Evolutionary conservation across 2,113 vertebrate species (phyloP).

Genomic region (Tachycineta bicolor): DNA sequence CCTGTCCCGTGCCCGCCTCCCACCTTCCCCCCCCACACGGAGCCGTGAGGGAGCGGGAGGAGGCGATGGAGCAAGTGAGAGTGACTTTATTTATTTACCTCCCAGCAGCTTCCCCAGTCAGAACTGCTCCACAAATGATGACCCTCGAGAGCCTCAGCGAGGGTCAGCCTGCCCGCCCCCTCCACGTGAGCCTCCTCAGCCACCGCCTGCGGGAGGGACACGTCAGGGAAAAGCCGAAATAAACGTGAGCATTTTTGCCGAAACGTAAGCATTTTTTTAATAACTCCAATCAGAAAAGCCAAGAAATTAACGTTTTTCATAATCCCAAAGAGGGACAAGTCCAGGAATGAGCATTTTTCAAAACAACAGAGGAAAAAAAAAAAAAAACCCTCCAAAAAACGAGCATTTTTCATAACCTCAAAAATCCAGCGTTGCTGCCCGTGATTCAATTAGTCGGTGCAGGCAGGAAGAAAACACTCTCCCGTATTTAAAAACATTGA

Average conservation of each 20-base stretch:
- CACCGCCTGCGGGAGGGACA: neutral
- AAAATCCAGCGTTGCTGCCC: neutral
- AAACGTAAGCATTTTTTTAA: neutral
- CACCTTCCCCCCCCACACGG: accelerated
- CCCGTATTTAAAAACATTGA: neutral
- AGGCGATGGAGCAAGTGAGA: neutral
- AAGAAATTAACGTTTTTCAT: neutral
- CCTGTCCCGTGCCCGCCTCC: neutral
- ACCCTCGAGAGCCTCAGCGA: neutral
- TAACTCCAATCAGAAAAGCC: too few relatives aligned
- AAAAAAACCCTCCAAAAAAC: neutral
- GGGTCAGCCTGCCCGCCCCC: neutral
- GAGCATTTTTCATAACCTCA: neutral
- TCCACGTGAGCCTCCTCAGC: neutral
- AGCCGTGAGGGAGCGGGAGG: neutral
- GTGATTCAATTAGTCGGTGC: neutral
- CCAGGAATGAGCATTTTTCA: neutral
- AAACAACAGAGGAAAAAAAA: neutral
- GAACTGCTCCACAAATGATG: neutral
- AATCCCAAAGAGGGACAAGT: too few relatives aligned
- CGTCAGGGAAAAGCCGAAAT: accelerated
- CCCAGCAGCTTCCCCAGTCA: too few relatives aligned
- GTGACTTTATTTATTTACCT: neutral
- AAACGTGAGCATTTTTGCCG: neutral
- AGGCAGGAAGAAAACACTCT: neutral